A percentile compares a stretch with the other conserved stretches of the same genome.
Evolutionary conservation across 2,797 vertebrate genomes (phyloP).

Genomic region (Coranthus polyacanthus): DNA sequence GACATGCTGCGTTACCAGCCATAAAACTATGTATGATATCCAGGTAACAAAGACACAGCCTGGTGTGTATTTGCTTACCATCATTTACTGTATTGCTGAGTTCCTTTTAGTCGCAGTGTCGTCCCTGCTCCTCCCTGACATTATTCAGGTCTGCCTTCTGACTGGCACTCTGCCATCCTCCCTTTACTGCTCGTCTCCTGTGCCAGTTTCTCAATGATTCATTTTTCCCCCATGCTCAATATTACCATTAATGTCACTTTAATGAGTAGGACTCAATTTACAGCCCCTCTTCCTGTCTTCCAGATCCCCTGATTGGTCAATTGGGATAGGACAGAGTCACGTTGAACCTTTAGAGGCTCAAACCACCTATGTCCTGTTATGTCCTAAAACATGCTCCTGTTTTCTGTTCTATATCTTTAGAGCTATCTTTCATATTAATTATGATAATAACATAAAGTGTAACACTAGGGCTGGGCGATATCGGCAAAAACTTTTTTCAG

Average conservation of each 20-base stretch:
- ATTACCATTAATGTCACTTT: constrained; percentile 80
- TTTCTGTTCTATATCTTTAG: too few relatives aligned
- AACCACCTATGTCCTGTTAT: too few relatives aligned
- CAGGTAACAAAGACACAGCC: constrained; percentile 9
- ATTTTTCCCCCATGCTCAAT: constrained; percentile 70
- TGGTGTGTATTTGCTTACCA: constrained; percentile 8
- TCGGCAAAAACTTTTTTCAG: too few relatives aligned
- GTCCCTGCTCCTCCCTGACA: constrained; percentile 44
- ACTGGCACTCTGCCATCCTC: constrained; percentile 59
- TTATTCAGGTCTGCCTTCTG: constrained; percentile 61
- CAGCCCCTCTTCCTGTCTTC: constrained; percentile 60
- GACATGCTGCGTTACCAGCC: too few relatives aligned
- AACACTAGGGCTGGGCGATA: too few relatives aligned
- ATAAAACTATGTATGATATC: too few relatives aligned
- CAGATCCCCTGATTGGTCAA: constrained; percentile 64
- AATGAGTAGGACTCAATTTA: constrained; percentile 77
- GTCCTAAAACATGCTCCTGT: too few relatives aligned
- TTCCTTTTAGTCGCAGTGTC: constrained; percentile 3
- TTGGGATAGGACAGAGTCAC: constrained; percentile 45
- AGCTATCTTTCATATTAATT: too few relatives aligned
- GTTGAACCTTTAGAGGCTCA: constrained; percentile 36
- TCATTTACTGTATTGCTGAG: constrained; percentile 23
- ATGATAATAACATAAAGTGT: too few relatives aligned
- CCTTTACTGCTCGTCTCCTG: constrained; percentile 47
- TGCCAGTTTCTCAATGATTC: constrained; percentile 67